Conservation (phyloP, 2,113 vertebrate species). For the Sciurus niger region DNA sequence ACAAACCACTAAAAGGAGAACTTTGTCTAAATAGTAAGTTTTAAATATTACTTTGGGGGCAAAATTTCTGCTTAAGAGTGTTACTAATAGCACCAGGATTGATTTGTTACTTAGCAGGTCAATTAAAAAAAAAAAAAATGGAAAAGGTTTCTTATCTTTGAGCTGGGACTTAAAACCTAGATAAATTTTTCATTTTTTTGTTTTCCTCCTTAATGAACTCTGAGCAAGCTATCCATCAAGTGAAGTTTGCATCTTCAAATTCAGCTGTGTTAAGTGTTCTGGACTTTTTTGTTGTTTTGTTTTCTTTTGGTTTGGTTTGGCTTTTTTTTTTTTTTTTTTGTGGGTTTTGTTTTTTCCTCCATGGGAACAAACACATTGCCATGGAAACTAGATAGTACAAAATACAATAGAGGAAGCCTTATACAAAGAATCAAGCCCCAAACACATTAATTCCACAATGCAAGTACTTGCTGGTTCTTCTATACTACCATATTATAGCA, state of each 20-base stretch:
- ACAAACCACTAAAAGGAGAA: constrained; percentile 37
- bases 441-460: constrained; percentile 58
- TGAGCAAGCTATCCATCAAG: constrained; percentile 62
- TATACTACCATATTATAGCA: not conserved
- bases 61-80: constrained; percentile 78
- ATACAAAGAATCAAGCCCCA: constrained; percentile 77
- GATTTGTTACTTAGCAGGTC: constrained; percentile 73
- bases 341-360: constrained; percentile 42
- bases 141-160: constrained; percentile 17
- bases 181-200: constrained; percentile 56
- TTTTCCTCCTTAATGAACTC: constrained; percentile 64
- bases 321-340: constrained; percentile 53
- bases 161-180: constrained; percentile 56
- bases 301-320: too few relatives aligned
- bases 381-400: constrained; percentile 86
- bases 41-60: constrained; percentile 65
- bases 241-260: constrained; percentile 82
- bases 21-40: constrained; percentile 63
- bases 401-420: constrained; percentile 80
- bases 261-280: constrained; percentile 81
- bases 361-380: constrained; percentile 86
- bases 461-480: constrained; percentile 35
- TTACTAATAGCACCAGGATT: constrained; percentile 76
- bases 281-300: constrained; percentile 1
- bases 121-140: constrained; percentile 63